Evolutionary conservation across 1,140 invertebrate genomes (phyloP).

Genomic region (Lasioglossum albipes): DNA sequence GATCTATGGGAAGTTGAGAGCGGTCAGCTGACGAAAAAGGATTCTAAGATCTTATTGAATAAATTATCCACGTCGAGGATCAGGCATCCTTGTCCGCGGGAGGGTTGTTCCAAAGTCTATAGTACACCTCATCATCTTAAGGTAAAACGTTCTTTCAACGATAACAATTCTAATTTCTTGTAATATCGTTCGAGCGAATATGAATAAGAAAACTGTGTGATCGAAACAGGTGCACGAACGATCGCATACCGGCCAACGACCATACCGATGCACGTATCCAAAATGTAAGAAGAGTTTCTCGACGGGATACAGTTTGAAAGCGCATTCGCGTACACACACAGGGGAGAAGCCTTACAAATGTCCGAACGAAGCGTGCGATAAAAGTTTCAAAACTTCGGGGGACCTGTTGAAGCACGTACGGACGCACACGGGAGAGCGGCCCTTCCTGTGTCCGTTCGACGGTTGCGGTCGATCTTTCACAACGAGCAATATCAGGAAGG

Average conservation of each 20-base stretch:
- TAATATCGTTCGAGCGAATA: constrained; percentile 19
- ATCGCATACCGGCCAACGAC: constrained; percentile 83
- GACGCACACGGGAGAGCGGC: constrained; percentile 86
- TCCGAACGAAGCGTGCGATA: constrained; percentile 81
- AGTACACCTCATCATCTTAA: constrained; percentile 82
- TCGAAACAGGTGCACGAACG: constrained; percentile 83
- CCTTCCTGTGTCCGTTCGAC: constrained; percentile 84
- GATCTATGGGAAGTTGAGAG: constrained; percentile 68
- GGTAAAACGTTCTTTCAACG: constrained; percentile 63
- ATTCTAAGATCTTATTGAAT: constrained; percentile 61
- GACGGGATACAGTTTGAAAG: constrained; percentile 86
- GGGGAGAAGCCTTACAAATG: constrained; percentile 87
- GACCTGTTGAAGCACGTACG: constrained; percentile 86
- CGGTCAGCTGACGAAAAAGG: constrained; percentile 64
- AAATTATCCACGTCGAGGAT: constrained; percentile 63
- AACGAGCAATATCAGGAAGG: constrained; percentile 87
- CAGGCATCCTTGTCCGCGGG: constrained; percentile 77
- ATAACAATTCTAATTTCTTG: not conserved
- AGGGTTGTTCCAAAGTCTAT: constrained; percentile 81
- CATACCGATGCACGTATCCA: constrained; percentile 82
- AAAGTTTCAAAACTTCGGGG: constrained; percentile 85
- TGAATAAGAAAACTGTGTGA: not conserved
- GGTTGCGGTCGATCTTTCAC: constrained; percentile 86
- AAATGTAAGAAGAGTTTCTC: constrained; percentile 85
- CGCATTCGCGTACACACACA: constrained; percentile 85